Conservation (phyloP, 2,797 vertebrate species). For the Anolis apletophallus region DNA sequence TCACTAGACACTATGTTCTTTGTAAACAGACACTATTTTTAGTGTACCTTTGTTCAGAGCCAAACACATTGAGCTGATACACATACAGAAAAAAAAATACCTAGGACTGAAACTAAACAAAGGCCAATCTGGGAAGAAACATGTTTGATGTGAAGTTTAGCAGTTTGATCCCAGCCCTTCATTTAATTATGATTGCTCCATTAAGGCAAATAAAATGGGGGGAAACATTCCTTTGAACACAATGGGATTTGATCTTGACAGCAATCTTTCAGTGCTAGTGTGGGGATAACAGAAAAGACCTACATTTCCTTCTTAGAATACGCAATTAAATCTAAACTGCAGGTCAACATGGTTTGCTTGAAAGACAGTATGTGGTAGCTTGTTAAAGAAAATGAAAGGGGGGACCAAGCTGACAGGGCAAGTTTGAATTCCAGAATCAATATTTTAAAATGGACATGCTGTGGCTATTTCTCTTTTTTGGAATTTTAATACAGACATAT, state of each 20-base stretch:
- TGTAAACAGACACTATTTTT: not conserved
- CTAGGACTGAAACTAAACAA: not conserved
- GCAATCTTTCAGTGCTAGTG: not conserved
- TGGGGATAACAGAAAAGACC: not conserved
- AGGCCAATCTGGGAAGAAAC: slow-evolving; percentile 40
- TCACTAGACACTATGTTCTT: not conserved
- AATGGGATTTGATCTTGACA: not conserved
- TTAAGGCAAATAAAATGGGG: slow-evolving; percentile 20
- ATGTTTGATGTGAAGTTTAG: not conserved
- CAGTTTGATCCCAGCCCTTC: not conserved
- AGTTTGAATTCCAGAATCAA: slow-evolving; percentile 42
- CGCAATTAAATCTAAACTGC: not conserved
- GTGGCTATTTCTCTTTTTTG: slow-evolving; percentile 36
- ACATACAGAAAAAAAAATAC: not conserved
- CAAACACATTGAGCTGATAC: not conserved
- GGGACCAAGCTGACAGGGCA: slow-evolving; percentile 42
- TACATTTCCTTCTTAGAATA: not conserved
- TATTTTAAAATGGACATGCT: slow-evolving; percentile 51
- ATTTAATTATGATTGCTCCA: not conserved
- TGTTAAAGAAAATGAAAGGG: slow-evolving; percentile 50
- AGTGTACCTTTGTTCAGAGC: not conserved
- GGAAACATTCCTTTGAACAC: slow-evolving; percentile 1
- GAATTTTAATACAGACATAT: slow-evolving; percentile 30
- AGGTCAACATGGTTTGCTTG: not conserved
- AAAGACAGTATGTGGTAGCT: not conserved